These are phyloP conservation scores for Strix uralensis DNA, from an alignment of 2,113 vertebrate species.

Conservation along the genomic window DNA sequence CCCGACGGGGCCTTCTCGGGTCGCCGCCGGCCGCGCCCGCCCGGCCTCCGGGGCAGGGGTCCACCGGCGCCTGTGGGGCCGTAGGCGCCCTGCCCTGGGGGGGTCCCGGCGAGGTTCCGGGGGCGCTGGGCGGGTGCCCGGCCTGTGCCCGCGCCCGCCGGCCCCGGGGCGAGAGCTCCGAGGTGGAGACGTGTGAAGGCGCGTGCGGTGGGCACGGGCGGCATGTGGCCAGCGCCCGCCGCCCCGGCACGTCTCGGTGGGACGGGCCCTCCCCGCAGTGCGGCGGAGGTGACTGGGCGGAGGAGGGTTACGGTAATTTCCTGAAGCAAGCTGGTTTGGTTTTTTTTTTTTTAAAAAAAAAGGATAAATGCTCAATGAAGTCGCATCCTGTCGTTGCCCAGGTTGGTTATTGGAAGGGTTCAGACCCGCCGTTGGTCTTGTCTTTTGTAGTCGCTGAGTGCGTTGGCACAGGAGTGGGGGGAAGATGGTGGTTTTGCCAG, in stretches of 20 bases:
- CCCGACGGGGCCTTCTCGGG: neutral
- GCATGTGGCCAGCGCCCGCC: neutral
- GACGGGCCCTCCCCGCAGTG: neutral
- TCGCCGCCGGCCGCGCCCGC: fast-evolving
- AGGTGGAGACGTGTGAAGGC: fast-evolving
- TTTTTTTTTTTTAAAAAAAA: neutral
- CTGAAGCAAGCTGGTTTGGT: neutral
- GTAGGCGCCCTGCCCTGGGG: neutral
- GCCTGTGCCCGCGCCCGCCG: neutral
- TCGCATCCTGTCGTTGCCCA: fast-evolving
- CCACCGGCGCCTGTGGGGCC: neutral
- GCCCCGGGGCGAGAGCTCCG: fast-evolving
- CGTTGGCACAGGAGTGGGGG: fast-evolving
- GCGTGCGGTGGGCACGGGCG: fast-evolving
- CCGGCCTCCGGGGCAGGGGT: neutral
- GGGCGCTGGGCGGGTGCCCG: neutral
- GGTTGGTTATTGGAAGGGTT: neutral
- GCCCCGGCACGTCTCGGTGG: neutral
- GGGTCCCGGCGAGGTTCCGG: too few species aligned
- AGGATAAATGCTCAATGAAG: neutral
- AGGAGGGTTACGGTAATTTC: neutral
- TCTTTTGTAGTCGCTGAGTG: fast-evolving
- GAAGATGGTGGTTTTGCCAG: fast-evolving
- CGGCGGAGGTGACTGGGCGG: fast-evolving
- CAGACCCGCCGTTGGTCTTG: fast-evolving